Conservation (phyloP, 1,140 invertebrate species). For the Leptinotarsa texana region DNA sequence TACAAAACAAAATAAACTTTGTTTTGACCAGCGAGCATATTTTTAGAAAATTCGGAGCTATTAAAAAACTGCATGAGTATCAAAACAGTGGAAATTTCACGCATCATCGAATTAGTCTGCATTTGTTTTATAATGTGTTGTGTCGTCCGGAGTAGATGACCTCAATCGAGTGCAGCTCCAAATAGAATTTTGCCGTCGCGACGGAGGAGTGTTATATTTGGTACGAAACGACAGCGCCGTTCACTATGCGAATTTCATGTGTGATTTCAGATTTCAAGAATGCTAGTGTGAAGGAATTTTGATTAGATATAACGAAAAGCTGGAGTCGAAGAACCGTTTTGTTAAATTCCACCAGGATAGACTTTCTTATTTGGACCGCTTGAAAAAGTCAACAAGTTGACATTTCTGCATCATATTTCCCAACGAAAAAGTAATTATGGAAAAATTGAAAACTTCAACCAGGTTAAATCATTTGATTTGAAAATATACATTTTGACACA, state of each 20-base stretch:
- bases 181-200: conserved; percentile 24
- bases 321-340: no score
- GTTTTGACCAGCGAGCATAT: conserved; percentile 15
- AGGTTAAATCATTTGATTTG: no score
- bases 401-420: no score
- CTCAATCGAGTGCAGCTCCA: conserved; percentile 31
- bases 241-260: conserved; percentile 2
- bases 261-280: conserved; percentile 1
- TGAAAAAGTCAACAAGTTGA: no score
- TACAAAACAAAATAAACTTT: conserved; percentile 15
- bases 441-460: no score
- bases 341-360: no score
- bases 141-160: conserved; percentile 26
- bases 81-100: conserved; percentile 26
- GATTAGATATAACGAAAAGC: background rate
- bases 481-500: no score
- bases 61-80: conserved; percentile 16
- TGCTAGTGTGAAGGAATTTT: background rate
- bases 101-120: conserved; percentile 21
- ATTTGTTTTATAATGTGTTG: conserved; percentile 31
- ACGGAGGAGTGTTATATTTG: conserved; percentile 14
- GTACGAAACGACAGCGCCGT: background rate
- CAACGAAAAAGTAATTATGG: no score
- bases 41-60: conserved; percentile 24
- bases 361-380: no score